Base-by-base conservation (phyloP, 2,888 invertebrate species). In the Hirtodrosophila alboralis region DNA sequence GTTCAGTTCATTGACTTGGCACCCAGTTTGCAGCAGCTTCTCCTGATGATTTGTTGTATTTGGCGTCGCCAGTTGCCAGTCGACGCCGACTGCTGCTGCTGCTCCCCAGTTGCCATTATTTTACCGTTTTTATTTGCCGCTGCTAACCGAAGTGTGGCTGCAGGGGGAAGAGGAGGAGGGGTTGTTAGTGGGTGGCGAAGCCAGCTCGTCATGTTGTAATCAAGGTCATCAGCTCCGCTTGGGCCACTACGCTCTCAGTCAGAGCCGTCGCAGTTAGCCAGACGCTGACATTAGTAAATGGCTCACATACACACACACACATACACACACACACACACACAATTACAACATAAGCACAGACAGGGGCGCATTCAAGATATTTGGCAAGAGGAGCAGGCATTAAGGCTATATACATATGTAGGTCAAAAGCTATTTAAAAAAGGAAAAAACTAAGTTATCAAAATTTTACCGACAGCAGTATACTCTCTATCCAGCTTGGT, bases 1-100 rank as follows among this genome's bases (percentile, higher is more conserved):
- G 57, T 54, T n/a, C 83, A 78, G 80, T 84, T 81, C 84, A 81
- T 84, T 81, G 81, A 81, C 84, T 81, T 81, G 66, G 63, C 81
- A 77, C 75, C 68, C 65, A 75, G 65, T 69, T 74, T 45, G 56
- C 64, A n/a, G n/a, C 43, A 54, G 61, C 49, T 52, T 58, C 40
- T 58, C 53, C 58, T 40, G 66, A 70, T 84, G 84, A 80, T 84
- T 78, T 80, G 84, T 84, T 75, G 68, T 54, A 58, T 64, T 47
- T 58, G 54, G 43, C 38, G 38, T 13, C 34, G 54, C 38, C 58
- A 64, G 73, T 57, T 57, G 62, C 56, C 67, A 70, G 67, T 53
- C 44, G 43, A 18, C 65, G 54, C 62, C 36, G 26, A 27, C 28
- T n/a, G 12, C 37, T 33, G 16, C 43, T 53, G 57, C 45, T 28